Evolutionary conservation across 2,113 vertebrate species (phyloP).

Genomic region (Sminthopsis crassicaudata): DNA sequence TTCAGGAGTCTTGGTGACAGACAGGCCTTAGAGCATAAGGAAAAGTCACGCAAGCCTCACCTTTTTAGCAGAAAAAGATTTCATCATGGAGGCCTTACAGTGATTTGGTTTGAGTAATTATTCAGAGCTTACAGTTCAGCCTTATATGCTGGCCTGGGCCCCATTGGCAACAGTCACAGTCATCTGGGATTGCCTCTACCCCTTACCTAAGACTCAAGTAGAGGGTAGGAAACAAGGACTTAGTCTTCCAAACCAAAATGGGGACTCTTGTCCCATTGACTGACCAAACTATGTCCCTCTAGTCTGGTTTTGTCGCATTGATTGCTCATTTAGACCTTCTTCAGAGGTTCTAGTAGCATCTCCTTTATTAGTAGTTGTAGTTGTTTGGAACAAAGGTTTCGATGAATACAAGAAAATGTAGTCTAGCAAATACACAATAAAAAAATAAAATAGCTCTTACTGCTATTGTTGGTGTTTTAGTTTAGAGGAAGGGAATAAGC

Average conservation of each 20-base stretch:
- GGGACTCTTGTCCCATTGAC: slow-evolving; percentile 1
- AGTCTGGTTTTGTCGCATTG: neutral
- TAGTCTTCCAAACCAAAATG: slow-evolving; percentile 14
- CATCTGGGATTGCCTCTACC: neutral
- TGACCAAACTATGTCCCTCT: slow-evolving; percentile 6
- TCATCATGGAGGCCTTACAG: neutral
- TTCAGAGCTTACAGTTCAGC: neutral
- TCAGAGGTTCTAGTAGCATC: neutral
- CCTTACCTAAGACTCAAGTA: neutral
- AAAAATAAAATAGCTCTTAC: neutral
- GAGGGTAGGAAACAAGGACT: neutral
- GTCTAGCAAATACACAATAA: neutral
- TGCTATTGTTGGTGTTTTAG: neutral
- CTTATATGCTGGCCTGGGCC: neutral
- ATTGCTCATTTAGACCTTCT: neutral
- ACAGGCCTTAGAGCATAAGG: neutral
- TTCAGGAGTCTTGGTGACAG: neutral
- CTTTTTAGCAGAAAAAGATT: neutral
- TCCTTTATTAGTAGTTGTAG: neutral
- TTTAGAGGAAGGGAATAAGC: neutral
- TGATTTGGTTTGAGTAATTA: neutral
- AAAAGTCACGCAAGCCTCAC: slow-evolving; percentile 20
- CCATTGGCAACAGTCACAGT: neutral
- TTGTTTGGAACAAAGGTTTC: neutral
- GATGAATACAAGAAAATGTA: neutral